Evolutionary conservation across 1,140 invertebrate genomes (phyloP), one percentile per base, ranked within the genome.

Genomic region (Bombus affinis): DNA sequence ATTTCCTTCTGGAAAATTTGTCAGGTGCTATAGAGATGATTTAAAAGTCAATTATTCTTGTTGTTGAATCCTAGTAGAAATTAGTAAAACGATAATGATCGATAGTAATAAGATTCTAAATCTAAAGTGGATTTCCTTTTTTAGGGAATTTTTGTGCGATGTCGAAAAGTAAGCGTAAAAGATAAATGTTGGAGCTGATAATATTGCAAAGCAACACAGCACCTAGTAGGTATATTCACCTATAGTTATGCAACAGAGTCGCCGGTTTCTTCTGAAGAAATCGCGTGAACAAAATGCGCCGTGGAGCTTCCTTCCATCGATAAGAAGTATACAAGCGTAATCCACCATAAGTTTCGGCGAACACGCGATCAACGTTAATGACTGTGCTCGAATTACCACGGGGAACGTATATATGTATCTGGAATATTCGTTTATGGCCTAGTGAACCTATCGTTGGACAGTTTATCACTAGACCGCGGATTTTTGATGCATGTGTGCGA

Each of bases 321-420:
- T 72, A 59, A 76, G 42, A 44, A n/a, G n/a, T 65, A 47, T 76
- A 87, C 62, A 86, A 65, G 62, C 86, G 87, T 80, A 81, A 88
- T 86, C 22, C 65, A 77, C 13, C 42, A 53, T 68, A 53, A 85
- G 66, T 88, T 74, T 88, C 22, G 62, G 25, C 35, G 35, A 79
- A 28, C 88, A 89, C 88, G 88, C 88, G 79, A 89, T 70, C 62
- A 82, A 82, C 88, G 71, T 89, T 89, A 89, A 89, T 86, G 74
- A 53, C 53, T 53, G 15, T 37, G 66, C 79, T 71, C 65, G 73
- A 85, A 85, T 87, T 85, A 77, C 68, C 65, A 44, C 42, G 25
- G 25, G 10, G 5, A 66, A 37, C 42, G 44, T 70, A 59, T 15
- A 35, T 35, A 85, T 80, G 78, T 57, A 82, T 78, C 65, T 82